Evolutionary conservation across 2,797 vertebrate genomes (phyloP).

Genomic region (Lates japonicus): DNA sequence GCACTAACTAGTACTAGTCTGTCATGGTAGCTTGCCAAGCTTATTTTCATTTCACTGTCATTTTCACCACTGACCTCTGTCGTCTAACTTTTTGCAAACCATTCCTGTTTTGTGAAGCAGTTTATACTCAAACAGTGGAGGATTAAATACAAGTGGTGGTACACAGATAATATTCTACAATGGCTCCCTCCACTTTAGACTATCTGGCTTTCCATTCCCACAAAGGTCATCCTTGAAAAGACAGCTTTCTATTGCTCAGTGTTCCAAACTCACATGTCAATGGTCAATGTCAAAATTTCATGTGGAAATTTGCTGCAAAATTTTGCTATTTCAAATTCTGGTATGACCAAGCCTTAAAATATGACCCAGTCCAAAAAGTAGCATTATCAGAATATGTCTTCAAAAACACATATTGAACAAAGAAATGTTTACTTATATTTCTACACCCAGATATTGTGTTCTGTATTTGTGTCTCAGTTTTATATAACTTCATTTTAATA

Average conservation of each 20-base stretch:
- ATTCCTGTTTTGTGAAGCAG: neutral
- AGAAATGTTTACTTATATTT: conserved; percentile 21
- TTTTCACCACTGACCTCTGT: neutral
- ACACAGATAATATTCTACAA: neutral
- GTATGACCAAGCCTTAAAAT: neutral
- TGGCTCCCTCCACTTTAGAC: neutral
- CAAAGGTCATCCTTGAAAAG: neutral
- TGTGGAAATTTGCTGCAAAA: neutral
- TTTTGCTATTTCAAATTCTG: neutral
- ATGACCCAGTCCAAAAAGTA: neutral
- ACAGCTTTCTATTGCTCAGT: neutral
- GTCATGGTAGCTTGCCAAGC: neutral
- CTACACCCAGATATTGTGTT: conserved; percentile 9
- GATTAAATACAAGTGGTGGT: neutral
- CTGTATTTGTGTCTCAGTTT: conserved; percentile 41
- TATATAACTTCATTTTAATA: conserved; percentile 53
- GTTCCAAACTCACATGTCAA: neutral
- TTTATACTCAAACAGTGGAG: neutral
- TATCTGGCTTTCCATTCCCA: neutral
- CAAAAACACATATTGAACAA: conserved; percentile 3
- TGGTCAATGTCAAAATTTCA: neutral
- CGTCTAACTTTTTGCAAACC: neutral
- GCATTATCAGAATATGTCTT: neutral
- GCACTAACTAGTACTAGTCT: neutral
- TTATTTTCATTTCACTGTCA: neutral